Conservation (phyloP, 2,113 vertebrate species). For the Psephotus haematonotus region DNA sequence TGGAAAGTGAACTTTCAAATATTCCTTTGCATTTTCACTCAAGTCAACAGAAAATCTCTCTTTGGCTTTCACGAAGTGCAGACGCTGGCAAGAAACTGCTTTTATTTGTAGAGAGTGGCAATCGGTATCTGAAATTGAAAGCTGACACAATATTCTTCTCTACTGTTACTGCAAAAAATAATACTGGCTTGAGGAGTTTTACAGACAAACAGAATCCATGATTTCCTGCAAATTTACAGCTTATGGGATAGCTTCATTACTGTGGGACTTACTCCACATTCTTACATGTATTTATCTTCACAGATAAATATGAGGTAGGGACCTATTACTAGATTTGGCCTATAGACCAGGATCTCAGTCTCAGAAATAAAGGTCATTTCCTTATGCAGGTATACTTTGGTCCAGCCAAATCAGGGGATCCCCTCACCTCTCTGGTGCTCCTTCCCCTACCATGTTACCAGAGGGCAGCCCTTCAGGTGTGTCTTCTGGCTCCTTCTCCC, state of each 20-base stretch:
- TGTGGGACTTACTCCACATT: not conserved
- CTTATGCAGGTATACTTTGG: not conserved
- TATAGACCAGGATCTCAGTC: not conserved
- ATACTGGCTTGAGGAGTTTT: not conserved
- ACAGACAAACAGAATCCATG: not conserved
- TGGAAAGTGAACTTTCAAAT: not conserved
- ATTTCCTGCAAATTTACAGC: not conserved
- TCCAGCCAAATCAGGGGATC: not conserved
- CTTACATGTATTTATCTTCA: not conserved
- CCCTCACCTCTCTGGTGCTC: not conserved
- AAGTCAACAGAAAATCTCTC: not conserved
- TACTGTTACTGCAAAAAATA: not conserved
- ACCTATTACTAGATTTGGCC: not conserved
- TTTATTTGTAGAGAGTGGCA: not conserved
- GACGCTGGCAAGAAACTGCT: not conserved
- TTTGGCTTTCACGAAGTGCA: not conserved
- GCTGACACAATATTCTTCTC: not conserved
- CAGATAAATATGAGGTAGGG: not conserved
- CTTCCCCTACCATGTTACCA: accelerated
- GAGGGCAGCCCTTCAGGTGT: not conserved
- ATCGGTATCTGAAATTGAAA: not conserved
- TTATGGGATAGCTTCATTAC: not conserved
- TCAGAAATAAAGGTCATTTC: not conserved
- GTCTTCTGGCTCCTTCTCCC: not conserved
- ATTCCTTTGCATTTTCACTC: not conserved